Conservation (phyloP, 2,113 vertebrate genomes). For the Typhlomys cinereus region DNA sequence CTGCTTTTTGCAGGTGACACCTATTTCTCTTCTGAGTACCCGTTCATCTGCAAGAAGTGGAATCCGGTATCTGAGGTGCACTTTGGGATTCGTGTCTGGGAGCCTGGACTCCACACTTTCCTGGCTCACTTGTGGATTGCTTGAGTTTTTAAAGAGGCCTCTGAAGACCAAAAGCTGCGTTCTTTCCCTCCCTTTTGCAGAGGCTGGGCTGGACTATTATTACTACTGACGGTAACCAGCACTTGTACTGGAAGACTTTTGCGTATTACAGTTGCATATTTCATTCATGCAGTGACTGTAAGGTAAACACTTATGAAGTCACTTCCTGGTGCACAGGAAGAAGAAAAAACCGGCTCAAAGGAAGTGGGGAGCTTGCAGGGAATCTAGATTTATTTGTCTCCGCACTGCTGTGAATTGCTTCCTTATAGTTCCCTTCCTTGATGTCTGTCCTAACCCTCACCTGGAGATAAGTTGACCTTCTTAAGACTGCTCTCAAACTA, state of each 20-base stretch:
- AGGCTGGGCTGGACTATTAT: not conserved
- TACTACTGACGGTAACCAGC: not conserved
- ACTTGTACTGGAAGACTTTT: not conserved
- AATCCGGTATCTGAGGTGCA: not conserved
- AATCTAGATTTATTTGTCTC: not conserved
- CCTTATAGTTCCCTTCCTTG: no score
- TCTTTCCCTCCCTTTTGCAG: not conserved
- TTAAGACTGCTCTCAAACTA: not conserved
- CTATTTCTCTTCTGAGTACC: conserved; percentile 20
- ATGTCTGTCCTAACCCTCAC: not conserved
- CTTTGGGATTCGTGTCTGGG: not conserved
- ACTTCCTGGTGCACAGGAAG: not conserved
- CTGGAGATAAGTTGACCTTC: not conserved
- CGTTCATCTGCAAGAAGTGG: conserved; percentile 11
- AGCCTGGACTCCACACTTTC: not conserved
- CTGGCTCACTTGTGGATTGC: not conserved
- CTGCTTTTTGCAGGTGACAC: not conserved
- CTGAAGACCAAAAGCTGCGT: conserved; percentile 24
- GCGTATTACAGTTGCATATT: rapidly evolving
- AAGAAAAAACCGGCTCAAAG: not conserved
- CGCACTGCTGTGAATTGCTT: rapidly evolving
- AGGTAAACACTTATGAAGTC: not conserved
- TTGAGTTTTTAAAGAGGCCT: conserved; percentile 30
- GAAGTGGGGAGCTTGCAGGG: rapidly evolving
- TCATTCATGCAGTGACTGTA: not conserved